Conservation (phyloP, 2,797 vertebrate genomes). For the Gymnothorax reevesii region DNA sequence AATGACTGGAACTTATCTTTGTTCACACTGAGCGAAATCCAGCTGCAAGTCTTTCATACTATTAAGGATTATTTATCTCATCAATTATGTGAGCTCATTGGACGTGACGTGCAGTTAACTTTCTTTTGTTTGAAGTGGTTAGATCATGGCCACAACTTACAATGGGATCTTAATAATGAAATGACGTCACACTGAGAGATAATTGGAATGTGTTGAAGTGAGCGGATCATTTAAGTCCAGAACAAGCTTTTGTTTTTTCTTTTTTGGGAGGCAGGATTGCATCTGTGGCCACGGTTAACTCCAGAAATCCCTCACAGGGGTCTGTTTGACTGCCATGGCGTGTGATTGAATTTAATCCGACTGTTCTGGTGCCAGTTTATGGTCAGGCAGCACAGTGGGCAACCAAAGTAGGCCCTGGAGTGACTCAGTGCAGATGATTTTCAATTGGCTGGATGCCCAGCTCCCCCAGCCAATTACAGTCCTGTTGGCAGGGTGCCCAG, state of each 20-base stretch:
- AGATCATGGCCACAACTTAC: not conserved
- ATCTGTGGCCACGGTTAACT: not conserved
- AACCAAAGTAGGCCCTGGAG: not conserved
- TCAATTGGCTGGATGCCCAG: not conserved
- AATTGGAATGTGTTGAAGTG: not conserved
- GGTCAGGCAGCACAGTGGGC: not conserved
- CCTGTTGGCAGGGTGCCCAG: too few species aligned
- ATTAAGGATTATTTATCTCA: not conserved
- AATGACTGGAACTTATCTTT: not conserved
- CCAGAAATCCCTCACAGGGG: not conserved
- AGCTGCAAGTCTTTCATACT: not conserved
- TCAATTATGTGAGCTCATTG: not conserved
- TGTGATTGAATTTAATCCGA: not conserved
- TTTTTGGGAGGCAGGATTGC: not conserved
- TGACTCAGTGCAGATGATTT: not conserved
- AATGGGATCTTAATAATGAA: not conserved
- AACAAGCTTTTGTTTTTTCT: not conserved
- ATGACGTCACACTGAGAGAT: not conserved
- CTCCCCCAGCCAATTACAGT: not conserved
- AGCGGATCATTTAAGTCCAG: not conserved
- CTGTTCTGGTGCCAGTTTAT: not conserved
- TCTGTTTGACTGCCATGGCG: not conserved
- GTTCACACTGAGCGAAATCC: not conserved
- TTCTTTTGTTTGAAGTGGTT: not conserved
- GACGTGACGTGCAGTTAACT: not conserved